A percentile compares a stretch with the other conserved stretches of the same genome.
Evolutionary conservation across 2,113 vertebrate genomes (phyloP).

Genomic region (Malurus elegans): DNA sequence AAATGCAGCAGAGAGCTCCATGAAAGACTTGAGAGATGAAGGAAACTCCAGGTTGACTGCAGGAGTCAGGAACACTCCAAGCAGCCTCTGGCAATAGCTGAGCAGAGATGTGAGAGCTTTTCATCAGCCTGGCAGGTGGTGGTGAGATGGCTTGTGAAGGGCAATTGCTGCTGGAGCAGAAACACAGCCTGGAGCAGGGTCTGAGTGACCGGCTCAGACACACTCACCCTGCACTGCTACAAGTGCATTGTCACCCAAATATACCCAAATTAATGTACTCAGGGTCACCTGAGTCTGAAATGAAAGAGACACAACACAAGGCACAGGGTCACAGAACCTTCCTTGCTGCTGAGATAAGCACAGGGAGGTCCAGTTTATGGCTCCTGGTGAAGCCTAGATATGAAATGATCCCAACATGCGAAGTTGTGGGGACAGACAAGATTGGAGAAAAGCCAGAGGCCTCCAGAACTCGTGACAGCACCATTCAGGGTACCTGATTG

Average conservation of each 20-base stretch:
- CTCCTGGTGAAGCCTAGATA: not conserved
- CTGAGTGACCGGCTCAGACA: not conserved
- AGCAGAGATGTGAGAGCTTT: not conserved
- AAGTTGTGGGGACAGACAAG: not conserved
- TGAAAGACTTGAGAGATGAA: not conserved
- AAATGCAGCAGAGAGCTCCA: fast-evolving
- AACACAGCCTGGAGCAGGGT: not conserved
- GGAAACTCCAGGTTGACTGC: not conserved
- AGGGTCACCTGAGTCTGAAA: not conserved
- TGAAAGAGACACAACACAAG: not conserved
- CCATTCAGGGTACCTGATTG: not conserved
- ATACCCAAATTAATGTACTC: fast-evolving
- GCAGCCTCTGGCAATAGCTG: not conserved
- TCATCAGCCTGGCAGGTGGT: not conserved
- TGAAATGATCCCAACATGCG: not conserved
- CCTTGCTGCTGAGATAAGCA: not conserved
- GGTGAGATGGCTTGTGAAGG: not conserved
- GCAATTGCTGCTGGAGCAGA: not conserved
- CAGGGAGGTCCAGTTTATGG: not conserved
- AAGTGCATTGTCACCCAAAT: not conserved
- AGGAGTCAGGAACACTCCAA: not conserved
- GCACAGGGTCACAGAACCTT: not conserved
- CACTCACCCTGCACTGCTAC: not conserved
- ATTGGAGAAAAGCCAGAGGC: not conserved
- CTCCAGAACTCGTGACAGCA: not conserved